Conservation (phyloP, 1,140 invertebrate genomes). For the Neomicropteryx cornuta region DNA sequence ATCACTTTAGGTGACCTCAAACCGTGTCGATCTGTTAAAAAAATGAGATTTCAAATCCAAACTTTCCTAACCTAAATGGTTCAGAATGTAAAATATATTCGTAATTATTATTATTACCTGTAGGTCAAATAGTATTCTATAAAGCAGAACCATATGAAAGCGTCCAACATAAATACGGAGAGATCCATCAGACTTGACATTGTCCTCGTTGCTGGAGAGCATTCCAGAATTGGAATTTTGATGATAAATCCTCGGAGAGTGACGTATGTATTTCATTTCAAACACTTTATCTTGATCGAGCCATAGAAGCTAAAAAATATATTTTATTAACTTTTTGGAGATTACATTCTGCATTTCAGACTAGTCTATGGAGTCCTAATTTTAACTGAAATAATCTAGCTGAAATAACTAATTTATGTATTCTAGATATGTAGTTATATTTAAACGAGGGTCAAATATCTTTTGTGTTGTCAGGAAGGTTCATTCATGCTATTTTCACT, state of each 20-base stretch:
- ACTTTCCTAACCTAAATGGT: not conserved
- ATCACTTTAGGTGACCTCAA: too few relatives aligned
- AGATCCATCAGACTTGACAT: slow-evolving; percentile 53
- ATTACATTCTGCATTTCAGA: too few relatives aligned
- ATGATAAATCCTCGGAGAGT: slow-evolving; percentile 47
- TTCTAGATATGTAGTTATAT: too few relatives aligned
- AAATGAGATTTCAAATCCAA: not conserved
- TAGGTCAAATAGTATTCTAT: slow-evolving; percentile 59
- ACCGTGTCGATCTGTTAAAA: not conserved
- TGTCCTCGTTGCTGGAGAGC: slow-evolving; percentile 25
- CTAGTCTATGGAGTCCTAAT: too few relatives aligned
- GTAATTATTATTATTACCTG: slow-evolving; percentile 34
- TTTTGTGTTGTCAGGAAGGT: too few relatives aligned
- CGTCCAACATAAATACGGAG: slow-evolving; percentile 58
- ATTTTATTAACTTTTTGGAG: slow-evolving; percentile 4
- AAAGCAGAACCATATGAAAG: slow-evolving; percentile 58
- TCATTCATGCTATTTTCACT: too few relatives aligned
- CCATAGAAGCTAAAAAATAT: slow-evolving; percentile 42
- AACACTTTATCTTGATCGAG: slow-evolving; percentile 68
- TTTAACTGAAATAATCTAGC: too few relatives aligned
- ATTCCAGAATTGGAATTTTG: slow-evolving; percentile 19
- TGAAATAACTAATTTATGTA: too few relatives aligned
- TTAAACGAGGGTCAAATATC: too few relatives aligned
- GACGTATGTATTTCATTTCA: slow-evolving; percentile 63
- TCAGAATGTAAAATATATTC: not conserved